These are phyloP conservation scores for Choristoneura rosaceana DNA, from an alignment of 2,888 invertebrate genomes.

Conservation along the genomic window DNA sequence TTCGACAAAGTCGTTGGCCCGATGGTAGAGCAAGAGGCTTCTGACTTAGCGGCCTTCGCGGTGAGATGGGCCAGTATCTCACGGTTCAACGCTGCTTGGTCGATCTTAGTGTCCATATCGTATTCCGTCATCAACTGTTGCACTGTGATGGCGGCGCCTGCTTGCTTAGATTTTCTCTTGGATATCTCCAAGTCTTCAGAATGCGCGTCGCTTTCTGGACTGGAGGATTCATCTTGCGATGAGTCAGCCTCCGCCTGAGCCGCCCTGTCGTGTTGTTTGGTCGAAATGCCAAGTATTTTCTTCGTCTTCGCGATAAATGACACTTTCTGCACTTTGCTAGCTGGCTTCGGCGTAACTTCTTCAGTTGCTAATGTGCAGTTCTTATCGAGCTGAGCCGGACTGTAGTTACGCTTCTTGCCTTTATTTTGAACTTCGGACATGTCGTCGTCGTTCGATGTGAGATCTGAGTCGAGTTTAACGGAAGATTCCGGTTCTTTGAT, in stretches of 20 bases:
- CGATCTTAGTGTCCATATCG: constrained; percentile 45
- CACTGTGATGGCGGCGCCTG: constrained; percentile 50
- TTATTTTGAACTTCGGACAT: constrained; percentile 43
- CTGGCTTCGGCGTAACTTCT: constrained; percentile 69
- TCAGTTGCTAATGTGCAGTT: constrained; percentile 37
- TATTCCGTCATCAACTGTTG: constrained; percentile 60
- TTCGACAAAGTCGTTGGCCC: constrained; percentile 1
- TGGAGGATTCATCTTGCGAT: not conserved
- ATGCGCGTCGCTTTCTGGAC: not conserved
- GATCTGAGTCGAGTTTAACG: constrained; percentile 49
- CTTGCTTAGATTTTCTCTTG: constrained; percentile 38
- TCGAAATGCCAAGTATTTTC: constrained; percentile 16
- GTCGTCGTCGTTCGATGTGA: constrained; percentile 51
- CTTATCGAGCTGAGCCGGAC: constrained; percentile 52
- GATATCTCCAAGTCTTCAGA: not conserved
- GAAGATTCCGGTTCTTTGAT: constrained; percentile 43
- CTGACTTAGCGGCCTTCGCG: constrained; percentile 25
- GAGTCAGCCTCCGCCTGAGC: not conserved
- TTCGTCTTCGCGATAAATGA: constrained; percentile 52
- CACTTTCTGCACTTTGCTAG: constrained; percentile 64
- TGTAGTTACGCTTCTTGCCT: constrained; percentile 63
- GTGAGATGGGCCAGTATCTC: constrained; percentile 46
- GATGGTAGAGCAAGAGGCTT: not conserved
- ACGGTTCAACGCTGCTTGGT: constrained; percentile 45
- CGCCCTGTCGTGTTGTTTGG: constrained; percentile 10